A percentile compares a stretch with the other conserved stretches of the same genome.
phyloP scores from a whole-genome alignment of 2,113 vertebrate species.

The Nestor notabilis region DNA sequence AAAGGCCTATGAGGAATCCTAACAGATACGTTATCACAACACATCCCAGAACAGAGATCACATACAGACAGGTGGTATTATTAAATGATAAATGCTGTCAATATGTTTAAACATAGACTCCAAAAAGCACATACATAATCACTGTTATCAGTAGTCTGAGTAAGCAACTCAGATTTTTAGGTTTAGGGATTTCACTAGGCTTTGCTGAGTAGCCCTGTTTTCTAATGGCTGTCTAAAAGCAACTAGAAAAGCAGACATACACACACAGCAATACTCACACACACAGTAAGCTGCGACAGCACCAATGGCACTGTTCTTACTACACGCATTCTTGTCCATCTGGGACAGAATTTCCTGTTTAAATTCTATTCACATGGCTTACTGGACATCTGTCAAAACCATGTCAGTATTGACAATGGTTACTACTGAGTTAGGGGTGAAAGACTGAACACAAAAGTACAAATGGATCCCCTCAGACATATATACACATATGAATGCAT shows the following conservation, averaged over 20 bases:
- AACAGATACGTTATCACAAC: not conserved
- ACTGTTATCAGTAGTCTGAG: not conserved
- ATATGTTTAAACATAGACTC: not conserved
- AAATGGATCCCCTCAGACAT: not conserved
- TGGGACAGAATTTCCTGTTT: not conserved
- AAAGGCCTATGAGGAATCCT: not conserved
- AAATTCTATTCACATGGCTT: not conserved
- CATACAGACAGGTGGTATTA: not conserved
- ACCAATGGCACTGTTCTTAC: not conserved
- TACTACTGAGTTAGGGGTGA: not conserved
- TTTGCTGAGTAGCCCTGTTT: not conserved
- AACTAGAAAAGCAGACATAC: not conserved
- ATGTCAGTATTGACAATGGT: not conserved
- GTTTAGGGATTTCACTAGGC: not conserved
- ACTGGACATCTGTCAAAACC: not conserved
- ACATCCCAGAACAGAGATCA: not conserved
- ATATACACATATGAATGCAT: not conserved
- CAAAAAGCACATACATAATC: not conserved
- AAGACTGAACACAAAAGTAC: not conserved
- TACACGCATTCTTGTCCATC: not conserved
- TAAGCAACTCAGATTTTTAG: not conserved
- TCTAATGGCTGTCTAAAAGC: not conserved
- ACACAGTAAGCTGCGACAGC: not conserved
- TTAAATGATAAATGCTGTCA: not conserved
- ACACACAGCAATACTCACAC: not conserved